A percentile compares a stretch with the other conserved stretches of the same genome.
These are phyloP conservation scores for Propsilocerus akamusi DNA, from an alignment of 1,140 invertebrate species.

Conservation along the genomic window DNA sequence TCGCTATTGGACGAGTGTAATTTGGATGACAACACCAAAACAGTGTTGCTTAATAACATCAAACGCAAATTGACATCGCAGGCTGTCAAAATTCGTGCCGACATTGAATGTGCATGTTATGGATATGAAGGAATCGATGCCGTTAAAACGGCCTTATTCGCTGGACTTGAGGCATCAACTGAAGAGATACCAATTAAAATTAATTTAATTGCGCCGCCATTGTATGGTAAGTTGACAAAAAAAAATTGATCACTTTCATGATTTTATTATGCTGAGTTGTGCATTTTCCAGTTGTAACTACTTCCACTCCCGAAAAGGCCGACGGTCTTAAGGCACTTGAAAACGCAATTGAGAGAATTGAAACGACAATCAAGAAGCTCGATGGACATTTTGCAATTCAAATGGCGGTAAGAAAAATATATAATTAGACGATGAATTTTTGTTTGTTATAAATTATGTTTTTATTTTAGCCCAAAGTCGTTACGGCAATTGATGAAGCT, in stretches of 20 bases:
- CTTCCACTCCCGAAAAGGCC: constrained; percentile 87
- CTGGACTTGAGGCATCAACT: constrained; percentile 83
- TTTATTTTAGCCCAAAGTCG: constrained; percentile 74
- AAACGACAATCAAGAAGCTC: constrained; percentile 59
- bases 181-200: constrained; percentile 94
- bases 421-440: not conserved
- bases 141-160: constrained; percentile 81
- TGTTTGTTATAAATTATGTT: constrained; percentile 6
- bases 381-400: constrained; percentile 90
- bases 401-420: constrained; percentile 58
- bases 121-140: constrained; percentile 99
- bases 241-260: not conserved
- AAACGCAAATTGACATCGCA: constrained; percentile 93
- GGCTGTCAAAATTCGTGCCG: constrained; percentile 92
- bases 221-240: constrained; percentile 50
- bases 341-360: constrained; percentile 74
- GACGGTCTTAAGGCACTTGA: constrained; percentile 82
- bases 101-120: constrained; percentile 97
- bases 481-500: constrained; percentile 93
- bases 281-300: constrained; percentile 74
- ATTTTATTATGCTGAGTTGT: constrained; percentile 3
- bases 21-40: constrained; percentile 81
- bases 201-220: constrained; percentile 94
- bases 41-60: constrained; percentile 86
- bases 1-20: constrained; percentile 91